phyloP scores from a whole-genome alignment of 2,113 vertebrate species.

The Orcinus orca region DNA sequence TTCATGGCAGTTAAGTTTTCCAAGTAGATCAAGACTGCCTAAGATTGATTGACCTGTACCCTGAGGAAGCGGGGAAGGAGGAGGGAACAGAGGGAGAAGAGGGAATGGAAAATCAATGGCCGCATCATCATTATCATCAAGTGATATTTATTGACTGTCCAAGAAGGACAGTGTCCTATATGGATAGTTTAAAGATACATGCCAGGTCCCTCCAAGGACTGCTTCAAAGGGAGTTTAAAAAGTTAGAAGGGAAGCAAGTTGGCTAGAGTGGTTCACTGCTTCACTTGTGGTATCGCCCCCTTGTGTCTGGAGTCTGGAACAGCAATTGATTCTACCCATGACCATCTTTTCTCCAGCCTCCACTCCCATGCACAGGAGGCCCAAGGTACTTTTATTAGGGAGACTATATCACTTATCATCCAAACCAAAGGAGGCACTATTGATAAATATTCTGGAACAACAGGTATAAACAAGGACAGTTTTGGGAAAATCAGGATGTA shows the following conservation, averaged over 20 bases:
- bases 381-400: neutral
- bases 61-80: neutral
- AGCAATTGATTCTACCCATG: neutral
- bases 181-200: neutral
- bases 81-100: neutral
- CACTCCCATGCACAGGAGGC: neutral
- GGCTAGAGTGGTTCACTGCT: neutral
- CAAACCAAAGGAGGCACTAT: neutral
- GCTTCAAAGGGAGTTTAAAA: neutral
- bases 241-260: neutral
- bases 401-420: neutral
- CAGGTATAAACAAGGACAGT: neutral
- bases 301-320: neutral
- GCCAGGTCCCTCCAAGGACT: neutral
- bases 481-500: neutral
- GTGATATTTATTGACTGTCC: constrained; percentile 34
- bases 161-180: neutral
- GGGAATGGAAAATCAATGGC: constrained; percentile 16
- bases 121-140: constrained; percentile 35
- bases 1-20: constrained; percentile 78
- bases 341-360: neutral
- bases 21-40: constrained; percentile 79
- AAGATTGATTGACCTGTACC: constrained; percentile 70
- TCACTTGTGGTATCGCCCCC: neutral
- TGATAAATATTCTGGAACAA: neutral